Evolutionary conservation across 2,797 vertebrate species (phyloP).

Genomic region (Neosalanx taihuensis): DNA sequence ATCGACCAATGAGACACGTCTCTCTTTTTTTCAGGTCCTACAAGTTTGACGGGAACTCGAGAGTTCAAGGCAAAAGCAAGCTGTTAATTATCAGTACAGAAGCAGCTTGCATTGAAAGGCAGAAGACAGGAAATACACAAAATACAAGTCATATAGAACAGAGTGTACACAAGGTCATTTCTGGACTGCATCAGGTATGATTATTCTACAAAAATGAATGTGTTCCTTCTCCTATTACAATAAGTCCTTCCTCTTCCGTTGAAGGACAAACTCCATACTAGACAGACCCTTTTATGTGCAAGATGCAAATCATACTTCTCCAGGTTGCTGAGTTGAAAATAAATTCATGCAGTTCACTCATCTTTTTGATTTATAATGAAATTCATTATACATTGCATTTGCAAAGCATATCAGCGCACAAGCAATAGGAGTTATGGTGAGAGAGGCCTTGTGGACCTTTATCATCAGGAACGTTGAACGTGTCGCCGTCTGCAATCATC

Average conservation of each 20-base stretch:
- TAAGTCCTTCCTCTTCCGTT: neutral
- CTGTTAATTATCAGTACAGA: slow-evolving; percentile 7
- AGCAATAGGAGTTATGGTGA: neutral
- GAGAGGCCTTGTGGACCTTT: slow-evolving; percentile 2
- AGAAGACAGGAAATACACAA: neutral
- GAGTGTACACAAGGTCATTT: neutral
- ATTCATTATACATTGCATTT: neutral
- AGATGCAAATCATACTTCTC: neutral
- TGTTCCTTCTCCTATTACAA: no score
- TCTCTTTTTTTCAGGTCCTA: slow-evolving; percentile 29
- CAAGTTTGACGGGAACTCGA: slow-evolving; percentile 24
- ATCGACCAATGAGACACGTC: neutral
- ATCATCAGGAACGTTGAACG: neutral
- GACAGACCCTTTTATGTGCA: neutral
- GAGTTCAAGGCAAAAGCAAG: neutral
- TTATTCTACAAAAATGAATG: no score
- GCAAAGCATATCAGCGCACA: neutral
- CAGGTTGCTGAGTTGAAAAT: neutral
- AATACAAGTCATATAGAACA: no score
- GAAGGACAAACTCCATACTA: neutral
- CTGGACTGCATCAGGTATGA: no score
- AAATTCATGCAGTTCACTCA: neutral
- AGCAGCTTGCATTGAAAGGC: neutral
- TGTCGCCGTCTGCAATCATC: slow-evolving; percentile 26
- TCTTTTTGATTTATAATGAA: neutral